Conservation (phyloP, 2,113 vertebrate species). For the Zingel zingel region DNA sequence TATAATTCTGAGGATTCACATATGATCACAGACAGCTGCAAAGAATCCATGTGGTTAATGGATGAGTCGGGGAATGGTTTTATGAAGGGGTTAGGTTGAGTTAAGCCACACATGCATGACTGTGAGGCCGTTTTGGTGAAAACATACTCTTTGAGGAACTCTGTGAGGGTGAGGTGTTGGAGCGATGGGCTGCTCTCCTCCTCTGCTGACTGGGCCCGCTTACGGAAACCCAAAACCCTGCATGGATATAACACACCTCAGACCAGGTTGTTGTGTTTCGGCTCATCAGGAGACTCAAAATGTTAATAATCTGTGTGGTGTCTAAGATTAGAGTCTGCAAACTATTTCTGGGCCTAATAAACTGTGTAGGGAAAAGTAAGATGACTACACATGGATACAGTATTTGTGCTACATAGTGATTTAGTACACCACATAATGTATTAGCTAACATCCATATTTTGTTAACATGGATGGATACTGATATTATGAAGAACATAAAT, state of each 20-base stretch:
- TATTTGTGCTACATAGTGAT: background rate
- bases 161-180: conserved; percentile 85
- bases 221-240: conserved; percentile 87
- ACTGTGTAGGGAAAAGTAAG: background rate
- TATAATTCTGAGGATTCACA: conserved; percentile 9
- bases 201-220: conserved; percentile 85
- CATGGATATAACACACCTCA: conserved; percentile 82
- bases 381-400: background rate
- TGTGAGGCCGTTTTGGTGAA: conserved; percentile 57
- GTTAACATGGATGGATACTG: conserved; percentile 33
- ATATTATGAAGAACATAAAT: conserved; percentile 26
- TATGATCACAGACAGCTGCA: conserved; percentile 32
- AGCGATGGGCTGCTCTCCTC: conserved; percentile 82
- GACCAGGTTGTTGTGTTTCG: conserved; percentile 44
- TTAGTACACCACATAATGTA: conserved; percentile 5
- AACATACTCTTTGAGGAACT: conserved; percentile 88
- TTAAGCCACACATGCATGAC: conserved; percentile 74
- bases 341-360: background rate
- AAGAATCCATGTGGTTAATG: conserved; percentile 49
- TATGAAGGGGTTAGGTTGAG: conserved; percentile 55
- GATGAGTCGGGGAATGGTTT: conserved; percentile 43
- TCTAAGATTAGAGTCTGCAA: conserved; percentile 1
- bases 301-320: background rate
- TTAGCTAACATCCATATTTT: conserved; percentile 3
- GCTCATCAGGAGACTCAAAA: conserved; percentile 38